Conservation (phyloP, 2,888 invertebrate species). For the Cosmia trapezina region DNA sequence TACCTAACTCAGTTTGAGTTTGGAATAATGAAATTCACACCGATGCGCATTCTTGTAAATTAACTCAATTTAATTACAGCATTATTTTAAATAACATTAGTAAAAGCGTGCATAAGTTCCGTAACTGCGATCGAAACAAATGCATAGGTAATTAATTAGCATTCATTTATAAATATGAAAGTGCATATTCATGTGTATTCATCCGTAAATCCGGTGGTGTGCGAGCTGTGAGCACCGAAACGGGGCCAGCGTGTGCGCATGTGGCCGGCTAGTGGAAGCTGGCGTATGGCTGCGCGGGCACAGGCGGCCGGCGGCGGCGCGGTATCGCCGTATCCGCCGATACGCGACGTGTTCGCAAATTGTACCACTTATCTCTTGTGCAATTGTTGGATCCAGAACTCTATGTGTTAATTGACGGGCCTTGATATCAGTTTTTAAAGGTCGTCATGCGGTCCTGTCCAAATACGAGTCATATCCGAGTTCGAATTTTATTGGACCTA, state of each 20-base stretch:
- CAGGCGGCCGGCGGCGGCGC: not conserved
- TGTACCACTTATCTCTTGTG: conserved; percentile 62
- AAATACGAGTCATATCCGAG: conserved; percentile 27
- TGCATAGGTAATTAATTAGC: conserved; percentile 35
- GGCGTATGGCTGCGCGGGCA: conserved; percentile 17
- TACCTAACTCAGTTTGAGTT: not conserved
- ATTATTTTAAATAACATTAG: not conserved
- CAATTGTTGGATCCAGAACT: conserved; percentile 50
- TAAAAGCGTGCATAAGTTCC: conserved; percentile 38
- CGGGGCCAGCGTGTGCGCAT: conserved; percentile 73
- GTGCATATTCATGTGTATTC: conserved; percentile 72
- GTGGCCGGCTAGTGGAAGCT: conserved; percentile 35
- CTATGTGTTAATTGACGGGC: conserved; percentile 41
- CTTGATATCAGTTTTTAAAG: conserved; percentile 57
- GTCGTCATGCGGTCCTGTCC: conserved; percentile 23
- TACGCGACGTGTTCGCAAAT: conserved; percentile 59
- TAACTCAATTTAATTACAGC: not conserved
- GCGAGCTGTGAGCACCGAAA: conserved; percentile 68
- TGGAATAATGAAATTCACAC: not conserved
- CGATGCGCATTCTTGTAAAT: not conserved
- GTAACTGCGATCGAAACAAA: conserved; percentile 29
- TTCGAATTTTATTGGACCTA: conserved; percentile 12
- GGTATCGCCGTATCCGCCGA: conserved; percentile 67
- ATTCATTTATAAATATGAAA: conserved; percentile 60
- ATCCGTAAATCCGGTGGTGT: conserved; percentile 79